phyloP scores from a whole-genome alignment of 2,888 invertebrate species.

The Monochamus alternatus region DNA sequence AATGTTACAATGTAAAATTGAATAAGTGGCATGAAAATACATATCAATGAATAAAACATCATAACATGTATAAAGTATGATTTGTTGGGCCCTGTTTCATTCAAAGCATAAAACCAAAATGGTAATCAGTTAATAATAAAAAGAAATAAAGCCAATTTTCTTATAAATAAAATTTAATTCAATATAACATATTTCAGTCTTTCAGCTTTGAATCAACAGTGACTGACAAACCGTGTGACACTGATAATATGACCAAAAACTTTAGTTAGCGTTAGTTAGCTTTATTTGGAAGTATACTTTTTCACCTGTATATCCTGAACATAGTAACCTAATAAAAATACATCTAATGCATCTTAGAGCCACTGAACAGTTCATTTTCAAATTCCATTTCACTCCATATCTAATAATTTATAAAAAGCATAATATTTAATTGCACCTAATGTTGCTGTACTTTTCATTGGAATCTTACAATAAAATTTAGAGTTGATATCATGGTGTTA shows the following conservation, averaged over 20 bases:
- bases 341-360: neutral
- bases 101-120: neutral
- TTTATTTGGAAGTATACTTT: neutral
- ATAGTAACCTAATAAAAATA: neutral
- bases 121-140: neutral
- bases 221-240: neutral
- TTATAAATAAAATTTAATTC: too few species aligned
- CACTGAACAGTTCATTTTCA: neutral
- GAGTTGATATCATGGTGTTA: neutral
- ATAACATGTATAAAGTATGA: neutral
- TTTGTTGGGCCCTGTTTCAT: neutral
- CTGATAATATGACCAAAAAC: neutral
- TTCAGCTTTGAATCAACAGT: neutral
- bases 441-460: slow-evolving; percentile 11
- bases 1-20: neutral
- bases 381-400: neutral
- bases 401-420: slow-evolving; percentile 6
- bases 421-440: slow-evolving; percentile 19
- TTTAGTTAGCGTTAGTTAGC: neutral
- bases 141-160: neutral
- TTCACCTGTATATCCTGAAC: neutral
- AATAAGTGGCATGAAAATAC: neutral
- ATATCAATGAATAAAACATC: neutral
- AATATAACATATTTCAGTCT: neutral
- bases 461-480: slow-evolving; percentile 5